A percentile compares a stretch with the other conserved stretches of the same genome.
These are phyloP conservation scores for Hydriomena furcata DNA, from an alignment of 2,888 invertebrate genomes.

Conservation along the genomic window DNA sequence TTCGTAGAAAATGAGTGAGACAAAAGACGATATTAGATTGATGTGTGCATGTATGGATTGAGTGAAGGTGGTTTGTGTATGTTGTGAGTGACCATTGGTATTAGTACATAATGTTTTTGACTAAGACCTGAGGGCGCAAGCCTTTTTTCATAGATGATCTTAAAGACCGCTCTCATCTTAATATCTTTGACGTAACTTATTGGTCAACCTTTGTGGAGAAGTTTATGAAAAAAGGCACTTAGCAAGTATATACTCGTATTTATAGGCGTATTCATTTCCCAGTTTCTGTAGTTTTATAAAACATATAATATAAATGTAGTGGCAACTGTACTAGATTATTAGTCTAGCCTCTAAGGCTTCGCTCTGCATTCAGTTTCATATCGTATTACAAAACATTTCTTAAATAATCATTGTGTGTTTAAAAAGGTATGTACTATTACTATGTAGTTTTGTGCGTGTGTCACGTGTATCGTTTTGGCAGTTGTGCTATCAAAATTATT, in stretches of 20 bases:
- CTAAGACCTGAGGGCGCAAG: conserved; percentile 2
- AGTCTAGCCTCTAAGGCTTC: conserved; percentile 28
- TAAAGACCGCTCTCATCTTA: neutral
- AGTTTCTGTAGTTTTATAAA: conserved; percentile 20
- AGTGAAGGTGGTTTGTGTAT: conserved; percentile 6
- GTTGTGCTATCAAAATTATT: conserved; percentile 58
- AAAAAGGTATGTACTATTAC: too few relatives aligned
- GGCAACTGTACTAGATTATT: conserved; percentile 19
- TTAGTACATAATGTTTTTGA: conserved; percentile 13
- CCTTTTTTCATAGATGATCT: conserved; percentile 5
- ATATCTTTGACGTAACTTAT: neutral
- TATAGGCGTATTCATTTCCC: conserved; percentile 13
- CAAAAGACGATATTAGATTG: conserved; percentile 11
- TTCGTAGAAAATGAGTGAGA: conserved; percentile 19
- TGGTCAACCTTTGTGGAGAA: neutral
- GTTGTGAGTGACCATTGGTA: conserved; percentile 9
- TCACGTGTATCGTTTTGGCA: conserved; percentile 27
- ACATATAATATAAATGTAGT: conserved; percentile 10
- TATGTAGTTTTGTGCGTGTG: conserved; percentile 7
- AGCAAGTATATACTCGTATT: neutral
- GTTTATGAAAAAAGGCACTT: conserved; percentile 5
- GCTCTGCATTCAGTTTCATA: conserved; percentile 27
- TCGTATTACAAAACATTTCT: conserved; percentile 37
- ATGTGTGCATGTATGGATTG: conserved; percentile 24
- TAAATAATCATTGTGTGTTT: conserved; percentile 29